These are phyloP conservation scores for Aphaenogaster rudis DNA, from an alignment of 1,140 invertebrate species.

Conservation along the genomic window DNA sequence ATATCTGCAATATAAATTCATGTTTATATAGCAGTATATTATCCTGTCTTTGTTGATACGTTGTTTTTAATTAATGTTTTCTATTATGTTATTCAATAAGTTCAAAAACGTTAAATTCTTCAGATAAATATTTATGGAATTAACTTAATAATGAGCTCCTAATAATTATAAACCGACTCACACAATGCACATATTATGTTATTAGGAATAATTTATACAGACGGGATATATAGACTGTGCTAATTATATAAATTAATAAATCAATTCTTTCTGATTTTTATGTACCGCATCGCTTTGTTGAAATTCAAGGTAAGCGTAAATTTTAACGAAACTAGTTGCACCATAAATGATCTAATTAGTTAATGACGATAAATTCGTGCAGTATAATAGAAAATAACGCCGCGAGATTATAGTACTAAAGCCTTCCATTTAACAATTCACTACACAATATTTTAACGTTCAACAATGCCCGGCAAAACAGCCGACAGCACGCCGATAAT, in stretches of 20 bases:
- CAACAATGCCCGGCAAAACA: background rate
- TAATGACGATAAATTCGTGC: constrained; percentile 27
- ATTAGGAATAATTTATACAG: background rate
- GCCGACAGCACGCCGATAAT: background rate
- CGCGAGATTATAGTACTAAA: background rate
- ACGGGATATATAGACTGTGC: background rate
- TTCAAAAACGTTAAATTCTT: background rate
- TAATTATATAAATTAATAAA: background rate
- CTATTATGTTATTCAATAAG: background rate
- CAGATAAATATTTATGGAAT: background rate
- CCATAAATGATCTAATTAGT: constrained; percentile 37
- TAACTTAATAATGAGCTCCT: background rate
- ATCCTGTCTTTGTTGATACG: background rate
- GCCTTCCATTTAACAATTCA: constrained; percentile 3
- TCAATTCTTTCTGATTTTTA: background rate
- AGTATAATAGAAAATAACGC: constrained; percentile 10
- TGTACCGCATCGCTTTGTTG: background rate
- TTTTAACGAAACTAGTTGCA: background rate
- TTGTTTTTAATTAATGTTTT: background rate
- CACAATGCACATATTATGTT: background rate
- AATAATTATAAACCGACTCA: background rate
- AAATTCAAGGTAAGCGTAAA: constrained; percentile 16
- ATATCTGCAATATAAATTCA: background rate
- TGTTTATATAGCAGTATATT: background rate
- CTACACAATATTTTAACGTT: constrained; percentile 1